Evolutionary conservation across 1,140 invertebrate genomes (phyloP), one percentile per base, ranked within the genome.

Genomic region (Hycleus phaleratus): DNA sequence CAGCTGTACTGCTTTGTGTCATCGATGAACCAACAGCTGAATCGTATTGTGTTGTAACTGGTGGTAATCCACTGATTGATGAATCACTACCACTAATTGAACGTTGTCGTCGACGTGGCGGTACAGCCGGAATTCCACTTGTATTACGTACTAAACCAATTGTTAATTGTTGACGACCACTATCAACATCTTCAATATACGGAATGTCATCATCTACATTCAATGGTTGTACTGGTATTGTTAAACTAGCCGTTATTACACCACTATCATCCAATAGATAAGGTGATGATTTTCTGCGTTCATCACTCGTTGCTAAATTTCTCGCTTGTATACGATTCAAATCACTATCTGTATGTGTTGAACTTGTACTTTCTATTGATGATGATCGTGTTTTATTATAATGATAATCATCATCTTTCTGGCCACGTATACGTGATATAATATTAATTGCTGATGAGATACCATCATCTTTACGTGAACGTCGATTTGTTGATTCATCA

Each of bases 201-300:
- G 85, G 85, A 74, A 87, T 87, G 73, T 86, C 84, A 66, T 86
- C 83, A 62, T 85, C 81, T 49, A 83, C 70, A 59, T 78, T 56
- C 38, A 49, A 42, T 26, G 55, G 43, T 75, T 75, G 85, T 76
- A 75, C 76, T 1, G 87, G 85, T 70, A 91, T 88, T 58, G 86
- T 88, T 3, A 92, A 78, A 63, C 85, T 90, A 0, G 88, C 89
- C 1, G 86, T 90, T 60, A 93, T 88, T 3, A 91, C 83, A 67
- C 84, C 83, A 64, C 70, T 71, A 61, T 77, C 75, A 65, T 79
- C 76, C 38, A 71, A 49, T n/a, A 66, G 40, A 59, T 70, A 78
- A 1, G 79, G 77, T 0, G 78, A 77, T 0, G 78, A 79, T 63
- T 72, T 72, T 59, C 79, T 69, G 44, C 79, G 68, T 49, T 79